phyloP scores from a whole-genome alignment of 2,113 vertebrate genomes.

The Mus spicilegus region DNA sequence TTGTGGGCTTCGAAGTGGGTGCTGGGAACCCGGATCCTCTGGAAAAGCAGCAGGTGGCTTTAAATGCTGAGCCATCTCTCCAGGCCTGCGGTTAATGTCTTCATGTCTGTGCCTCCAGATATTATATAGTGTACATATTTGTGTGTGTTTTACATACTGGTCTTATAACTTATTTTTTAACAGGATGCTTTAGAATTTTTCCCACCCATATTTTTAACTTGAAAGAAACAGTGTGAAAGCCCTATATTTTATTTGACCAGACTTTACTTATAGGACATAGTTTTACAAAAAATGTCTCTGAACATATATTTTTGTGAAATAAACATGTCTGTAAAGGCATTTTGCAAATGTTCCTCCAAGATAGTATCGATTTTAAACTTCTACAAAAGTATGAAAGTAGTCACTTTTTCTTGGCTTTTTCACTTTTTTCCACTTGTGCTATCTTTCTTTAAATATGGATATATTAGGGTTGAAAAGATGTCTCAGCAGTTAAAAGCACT shows the following conservation, averaged over 20 bases:
- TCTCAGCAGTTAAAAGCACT: not conserved
- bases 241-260: constrained; percentile 4
- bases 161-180: constrained; percentile 7
- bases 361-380: constrained; percentile 17
- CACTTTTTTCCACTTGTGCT: not conserved
- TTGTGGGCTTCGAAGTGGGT: not conserved
- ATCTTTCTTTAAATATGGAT: not conserved
- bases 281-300: not conserved
- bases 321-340: not conserved
- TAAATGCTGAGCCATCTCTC: not conserved
- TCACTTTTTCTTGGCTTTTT: not conserved
- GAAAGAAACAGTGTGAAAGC: not conserved
- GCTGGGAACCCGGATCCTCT: not conserved
- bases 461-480: not conserved
- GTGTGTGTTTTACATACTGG: not conserved
- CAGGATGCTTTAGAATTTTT: not conserved
- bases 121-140: not conserved
- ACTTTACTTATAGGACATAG: constrained; percentile 28
- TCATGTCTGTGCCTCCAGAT: constrained; percentile 18
- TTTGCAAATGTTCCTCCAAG: constrained; percentile 28
- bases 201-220: not conserved
- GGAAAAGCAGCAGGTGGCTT: not conserved
- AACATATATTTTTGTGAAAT: not conserved
- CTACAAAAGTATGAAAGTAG: not conserved
- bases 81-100: not conserved